Evolutionary conservation across 2,888 invertebrate genomes (phyloP), one percentile per base, ranked within the genome.

Genomic region (Aspidapion aeneum): DNA sequence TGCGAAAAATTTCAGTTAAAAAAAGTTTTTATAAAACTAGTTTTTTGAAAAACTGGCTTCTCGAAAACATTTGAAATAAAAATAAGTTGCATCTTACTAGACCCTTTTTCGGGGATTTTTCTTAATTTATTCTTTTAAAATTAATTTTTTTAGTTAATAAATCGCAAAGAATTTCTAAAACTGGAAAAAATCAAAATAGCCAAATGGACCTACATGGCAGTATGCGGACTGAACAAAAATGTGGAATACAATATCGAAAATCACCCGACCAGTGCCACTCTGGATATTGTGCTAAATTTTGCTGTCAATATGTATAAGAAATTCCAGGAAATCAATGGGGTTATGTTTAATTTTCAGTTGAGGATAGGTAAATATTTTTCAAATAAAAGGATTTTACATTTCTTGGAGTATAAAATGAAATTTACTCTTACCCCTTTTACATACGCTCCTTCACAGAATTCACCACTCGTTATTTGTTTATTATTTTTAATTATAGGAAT

Each of bases 101-200:
- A n/a, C n/a, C n/a, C n/a, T n/a, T n/a, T n/a, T n/a, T n/a, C n/a
- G n/a, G n/a, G n/a, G n/a, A n/a, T n/a, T n/a, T n/a, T n/a, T n/a
- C n/a, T n/a, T n/a, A n/a, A n/a, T n/a, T n/a, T n/a, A n/a, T n/a
- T n/a, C n/a, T n/a, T n/a, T n/a, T n/a, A n/a, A n/a, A n/a, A n/a
- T n/a, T n/a, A n/a, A n/a, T 63, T 64, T 50, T 66, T 66, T 62
- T 56, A 74, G 73, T 61, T 72, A 55, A 66, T 71, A 17, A 70
- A 71, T 60, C 62, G 71, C 16, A 65, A 70, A 61, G 68, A 74
- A 57, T 74, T 70, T 63, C 87, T 86, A 5, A 81, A 86, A 63
- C 90, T 98, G 7, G 98, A 98, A 79, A 98, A 98, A 81, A 98
- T 98, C 48, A 98, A 98, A 83, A 91, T 98, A 61, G 95, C 96